Evolutionary conservation across 2,113 vertebrate genomes (phyloP).

Genomic region (Tragelaphus buxtoni): DNA sequence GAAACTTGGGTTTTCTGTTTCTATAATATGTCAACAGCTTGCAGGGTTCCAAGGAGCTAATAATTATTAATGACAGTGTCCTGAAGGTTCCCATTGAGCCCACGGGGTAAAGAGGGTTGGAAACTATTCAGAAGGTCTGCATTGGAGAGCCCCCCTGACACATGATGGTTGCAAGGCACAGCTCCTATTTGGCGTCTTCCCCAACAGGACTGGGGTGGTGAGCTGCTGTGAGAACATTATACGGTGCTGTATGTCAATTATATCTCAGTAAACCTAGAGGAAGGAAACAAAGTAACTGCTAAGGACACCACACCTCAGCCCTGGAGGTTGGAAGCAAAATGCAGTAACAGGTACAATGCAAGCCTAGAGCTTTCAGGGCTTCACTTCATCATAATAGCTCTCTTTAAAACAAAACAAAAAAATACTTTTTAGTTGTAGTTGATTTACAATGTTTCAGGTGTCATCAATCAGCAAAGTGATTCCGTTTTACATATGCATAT

Average conservation of each 20-base stretch:
- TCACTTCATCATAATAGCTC: background rate
- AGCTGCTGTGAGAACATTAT: background rate
- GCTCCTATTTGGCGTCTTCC: background rate
- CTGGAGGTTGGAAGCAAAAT: background rate
- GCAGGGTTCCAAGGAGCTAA: background rate
- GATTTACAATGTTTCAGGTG: background rate
- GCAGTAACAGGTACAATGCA: background rate
- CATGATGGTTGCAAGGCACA: background rate
- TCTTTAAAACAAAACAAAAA: background rate
- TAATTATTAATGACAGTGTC: slow-evolving; percentile 33
- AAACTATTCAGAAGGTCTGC: background rate
- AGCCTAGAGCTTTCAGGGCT: background rate
- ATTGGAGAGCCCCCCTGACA: background rate
- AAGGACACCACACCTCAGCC: background rate
- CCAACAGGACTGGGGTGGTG: background rate
- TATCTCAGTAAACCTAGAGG: background rate
- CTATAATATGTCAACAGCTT: background rate
- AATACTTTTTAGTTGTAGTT: background rate
- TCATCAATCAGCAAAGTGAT: background rate
- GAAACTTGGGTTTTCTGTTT: slow-evolving; percentile 1
- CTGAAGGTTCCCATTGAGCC: background rate
- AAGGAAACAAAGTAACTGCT: background rate
- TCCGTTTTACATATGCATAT: background rate
- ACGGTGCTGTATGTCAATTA: background rate
- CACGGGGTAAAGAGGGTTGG: background rate